A percentile compares a stretch with the other conserved stretches of the same genome.
Evolutionary conservation across 2,113 vertebrate genomes (phyloP).

Genomic region (Phaethornis superciliosus): DNA sequence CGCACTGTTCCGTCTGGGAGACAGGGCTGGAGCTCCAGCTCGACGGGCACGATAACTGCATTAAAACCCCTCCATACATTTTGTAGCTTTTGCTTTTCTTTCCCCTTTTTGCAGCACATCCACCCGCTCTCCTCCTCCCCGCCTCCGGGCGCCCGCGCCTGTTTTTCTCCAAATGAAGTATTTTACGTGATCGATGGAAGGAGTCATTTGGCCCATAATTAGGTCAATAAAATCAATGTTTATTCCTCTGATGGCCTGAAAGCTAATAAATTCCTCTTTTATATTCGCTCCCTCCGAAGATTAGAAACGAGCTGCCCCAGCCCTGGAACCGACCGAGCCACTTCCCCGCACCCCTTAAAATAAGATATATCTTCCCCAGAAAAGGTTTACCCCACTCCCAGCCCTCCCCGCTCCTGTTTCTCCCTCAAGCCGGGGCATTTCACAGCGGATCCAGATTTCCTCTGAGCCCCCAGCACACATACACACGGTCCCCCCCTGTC

Average conservation of each 20-base stretch:
- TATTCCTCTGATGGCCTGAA: constrained; percentile 60
- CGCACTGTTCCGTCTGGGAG: constrained; percentile 55
- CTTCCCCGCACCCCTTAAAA: background rate
- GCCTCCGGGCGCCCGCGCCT: constrained; percentile 48
- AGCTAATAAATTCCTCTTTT: constrained; percentile 68
- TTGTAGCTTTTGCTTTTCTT: constrained; percentile 20
- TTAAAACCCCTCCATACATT: constrained; percentile 35
- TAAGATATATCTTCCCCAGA: too few species aligned
- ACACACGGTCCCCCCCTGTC: background rate
- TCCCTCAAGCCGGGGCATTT: background rate
- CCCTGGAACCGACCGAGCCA: background rate
- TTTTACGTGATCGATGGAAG: constrained; percentile 71
- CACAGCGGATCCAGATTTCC: background rate
- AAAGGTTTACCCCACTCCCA: background rate
- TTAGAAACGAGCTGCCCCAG: constrained; percentile 25
- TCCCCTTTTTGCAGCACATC: constrained; percentile 13
- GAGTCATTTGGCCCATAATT: constrained; percentile 70
- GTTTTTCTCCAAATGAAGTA: constrained; percentile 67
- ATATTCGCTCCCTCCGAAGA: constrained; percentile 63
- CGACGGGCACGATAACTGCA: constrained; percentile 49
- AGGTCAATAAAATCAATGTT: constrained; percentile 77
- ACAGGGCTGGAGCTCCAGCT: constrained; percentile 36
- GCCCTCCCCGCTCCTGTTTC: background rate
- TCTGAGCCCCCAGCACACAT: too few species aligned
- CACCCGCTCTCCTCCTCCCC: constrained; percentile 52